phyloP scores from a whole-genome alignment of 2,888 invertebrate species.

The Lysandra bellargus region DNA sequence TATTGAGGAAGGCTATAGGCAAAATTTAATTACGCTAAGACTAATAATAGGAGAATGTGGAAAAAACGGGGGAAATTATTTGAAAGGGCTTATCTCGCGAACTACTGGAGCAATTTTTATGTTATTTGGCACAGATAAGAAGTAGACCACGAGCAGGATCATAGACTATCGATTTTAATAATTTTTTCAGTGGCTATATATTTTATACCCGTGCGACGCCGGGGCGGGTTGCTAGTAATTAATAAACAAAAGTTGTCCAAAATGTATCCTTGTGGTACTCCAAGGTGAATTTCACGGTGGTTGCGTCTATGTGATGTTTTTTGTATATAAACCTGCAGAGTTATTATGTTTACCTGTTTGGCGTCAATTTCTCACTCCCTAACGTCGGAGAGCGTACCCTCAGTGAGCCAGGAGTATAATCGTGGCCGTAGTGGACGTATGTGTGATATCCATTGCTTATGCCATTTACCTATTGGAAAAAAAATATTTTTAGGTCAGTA shows the following conservation, averaged over 20 bases:
- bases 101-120: too few relatives aligned
- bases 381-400: slow-evolving; percentile 79
- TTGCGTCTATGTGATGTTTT: background rate
- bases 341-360: slow-evolving; percentile 62
- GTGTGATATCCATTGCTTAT: slow-evolving; percentile 93
- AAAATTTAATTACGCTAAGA: too few relatives aligned
- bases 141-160: too few relatives aligned
- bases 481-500: background rate
- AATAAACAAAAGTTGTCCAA: background rate
- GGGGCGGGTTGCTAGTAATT: too few relatives aligned
- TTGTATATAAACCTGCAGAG: background rate
- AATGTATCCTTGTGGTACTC: background rate
- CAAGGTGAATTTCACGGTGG: background rate
- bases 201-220: too few relatives aligned
- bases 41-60: too few relatives aligned
- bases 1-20: too few relatives aligned
- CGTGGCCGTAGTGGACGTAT: slow-evolving; percentile 92
- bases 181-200: too few relatives aligned
- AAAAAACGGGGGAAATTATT: too few relatives aligned
- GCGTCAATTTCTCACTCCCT: slow-evolving; percentile 69
- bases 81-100: too few relatives aligned
- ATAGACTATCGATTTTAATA: too few relatives aligned
- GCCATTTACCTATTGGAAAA: slow-evolving; percentile 84
- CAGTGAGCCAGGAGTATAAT: slow-evolving; percentile 91
- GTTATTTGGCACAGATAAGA: too few relatives aligned